Base-by-base conservation (phyloP, 2,113 vertebrate genomes). In the Triplophysa siluroides region DNA sequence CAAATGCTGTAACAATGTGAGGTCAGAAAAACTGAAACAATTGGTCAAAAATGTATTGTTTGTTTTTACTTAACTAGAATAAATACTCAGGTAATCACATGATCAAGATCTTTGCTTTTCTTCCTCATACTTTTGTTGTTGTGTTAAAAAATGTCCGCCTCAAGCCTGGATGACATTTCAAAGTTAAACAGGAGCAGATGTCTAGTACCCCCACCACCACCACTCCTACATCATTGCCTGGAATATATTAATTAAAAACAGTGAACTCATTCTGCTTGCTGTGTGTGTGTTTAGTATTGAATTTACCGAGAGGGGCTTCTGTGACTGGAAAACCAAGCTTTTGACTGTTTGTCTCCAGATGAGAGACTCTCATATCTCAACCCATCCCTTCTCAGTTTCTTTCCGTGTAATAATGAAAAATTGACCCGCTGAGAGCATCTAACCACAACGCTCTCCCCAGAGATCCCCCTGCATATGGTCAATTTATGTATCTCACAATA, bases 161-260 rank as follows among this genome's bases (percentile, higher is more conserved):
- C 24, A 52, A 64, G 79, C 16, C 61, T 65, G 76, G 58, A 80
- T 76, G 60, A 84, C 74, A 61, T 80, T 80, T 78, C 56, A 80
- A 84, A 82, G 82, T 84, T 88, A 87, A 92, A 84, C 60, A 87
- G 85, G 84, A 87, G 81, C 89, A 90, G 88, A 83, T 92, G 88
- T 78, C 84, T 80, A 60, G 23, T 66, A 52, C 61, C 79, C 71
- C 68, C 29, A 24, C 43, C 52, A 41, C 23, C 56, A 60, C 43
- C 69, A 24, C 7, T 64, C 70, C 16, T 24, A 43, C 75, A 50
- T 78, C 85, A 80, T 60, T 78, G 24, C n/a, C 76, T 66, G 41
- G 75, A 83, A 82, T 78, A 71, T 7, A 83, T 85, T 83, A 86
- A 81, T 85, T 87, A 70, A 87, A 87, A 84, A 73, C 73, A 78